Base-by-base conservation (phyloP, 2,113 vertebrate species). In the Phyllostomus discolor region DNA sequence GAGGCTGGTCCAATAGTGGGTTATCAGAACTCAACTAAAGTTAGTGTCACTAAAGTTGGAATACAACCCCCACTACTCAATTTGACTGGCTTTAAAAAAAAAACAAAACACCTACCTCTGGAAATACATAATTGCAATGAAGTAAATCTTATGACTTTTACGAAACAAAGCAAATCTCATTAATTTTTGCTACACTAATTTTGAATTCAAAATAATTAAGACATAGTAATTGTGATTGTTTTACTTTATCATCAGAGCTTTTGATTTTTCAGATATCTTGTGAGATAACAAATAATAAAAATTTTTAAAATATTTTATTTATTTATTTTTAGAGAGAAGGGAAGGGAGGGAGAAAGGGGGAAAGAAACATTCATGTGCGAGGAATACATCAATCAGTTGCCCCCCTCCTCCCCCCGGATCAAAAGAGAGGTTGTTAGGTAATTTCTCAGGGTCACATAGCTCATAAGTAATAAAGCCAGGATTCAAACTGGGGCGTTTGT, bases 201-300 rank as follows among this genome's bases (percentile, higher is more conserved):
- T 88, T 94, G 46, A 82, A 82, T 95, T 95, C 9, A 91, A 20
- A 91, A 26, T 78, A 84, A 66, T 88, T 66, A 79, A 93, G 57
- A 90, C n/a, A 22, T 50, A 28, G 19, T 93, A 48, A 62, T 14
- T 88, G 11, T 73, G 43, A 41, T 83, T 62, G 20, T 87, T 92
- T 57, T 69, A 72, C 41, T 82, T 78, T 87, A 88, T 91, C 24
- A 81, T 91, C 11, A 75, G 46, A 85, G 35, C 24, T 46, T 67
- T 95, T 41, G 15, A 33, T 73, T 85, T 62, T 90, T 89, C 7
- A 90, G 43, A 43, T 80, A 35, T 69, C 48, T 54, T 57, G 7
- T 73, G 57, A 84, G 81, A 64, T 79, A 4, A 4, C 5, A 70
- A 19, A 10, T 94, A 19, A 10, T 94, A 41, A 38, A 83, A 92